Conservation (phyloP, 2,113 vertebrate species). For the Megaceryle maxima region DNA sequence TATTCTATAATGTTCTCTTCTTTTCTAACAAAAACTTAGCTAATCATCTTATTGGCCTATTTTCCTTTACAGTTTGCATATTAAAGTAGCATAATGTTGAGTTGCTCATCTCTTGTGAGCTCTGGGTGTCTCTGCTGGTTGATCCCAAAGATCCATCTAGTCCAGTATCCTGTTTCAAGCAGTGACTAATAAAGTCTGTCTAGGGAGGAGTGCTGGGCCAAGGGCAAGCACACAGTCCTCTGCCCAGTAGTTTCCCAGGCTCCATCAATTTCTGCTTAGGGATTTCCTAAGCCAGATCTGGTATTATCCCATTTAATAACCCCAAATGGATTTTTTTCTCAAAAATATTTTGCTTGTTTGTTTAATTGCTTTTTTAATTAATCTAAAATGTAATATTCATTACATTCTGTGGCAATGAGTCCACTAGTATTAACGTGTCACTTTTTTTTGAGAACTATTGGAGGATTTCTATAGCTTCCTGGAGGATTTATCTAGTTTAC, state of each 20-base stretch:
- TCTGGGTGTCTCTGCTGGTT: background rate
- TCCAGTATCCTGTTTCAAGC: background rate
- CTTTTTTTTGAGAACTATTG: background rate
- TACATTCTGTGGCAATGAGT: background rate
- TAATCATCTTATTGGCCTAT: no score
- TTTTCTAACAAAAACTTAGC: no score
- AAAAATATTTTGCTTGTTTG: background rate
- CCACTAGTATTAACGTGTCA: background rate
- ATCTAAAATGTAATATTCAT: background rate
- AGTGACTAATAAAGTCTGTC: background rate
- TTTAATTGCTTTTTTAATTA: background rate
- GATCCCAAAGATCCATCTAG: background rate
- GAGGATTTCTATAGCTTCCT: background rate
- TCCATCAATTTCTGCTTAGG: background rate
- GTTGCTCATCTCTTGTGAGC: background rate
- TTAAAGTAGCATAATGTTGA: background rate
- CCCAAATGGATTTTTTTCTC: background rate
- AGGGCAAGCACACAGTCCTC: background rate
- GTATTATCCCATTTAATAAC: background rate
- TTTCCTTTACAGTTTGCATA: background rate
- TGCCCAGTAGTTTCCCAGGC: background rate
- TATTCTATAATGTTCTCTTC: no score
- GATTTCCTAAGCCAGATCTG: background rate
- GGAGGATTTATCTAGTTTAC: background rate
- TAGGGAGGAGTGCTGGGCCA: background rate